These are phyloP conservation scores for Lutjanus campechanus DNA, from an alignment of 2,797 vertebrate species.

Conservation along the genomic window DNA sequence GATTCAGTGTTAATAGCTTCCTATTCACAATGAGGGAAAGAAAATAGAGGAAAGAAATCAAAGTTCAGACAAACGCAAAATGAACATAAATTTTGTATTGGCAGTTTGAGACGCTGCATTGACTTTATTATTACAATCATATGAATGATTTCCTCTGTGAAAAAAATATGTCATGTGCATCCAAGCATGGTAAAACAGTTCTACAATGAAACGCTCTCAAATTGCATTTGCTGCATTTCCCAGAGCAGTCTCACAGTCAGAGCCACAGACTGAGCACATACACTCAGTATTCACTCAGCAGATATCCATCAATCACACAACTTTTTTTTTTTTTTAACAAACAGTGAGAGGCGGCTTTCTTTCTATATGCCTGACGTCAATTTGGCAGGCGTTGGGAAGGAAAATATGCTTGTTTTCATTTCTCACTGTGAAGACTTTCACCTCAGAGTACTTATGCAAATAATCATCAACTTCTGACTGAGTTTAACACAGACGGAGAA, in stretches of 20 bases:
- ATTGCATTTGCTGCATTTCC: constrained; percentile 34
- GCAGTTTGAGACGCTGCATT: constrained; percentile 11
- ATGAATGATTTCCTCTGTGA: constrained; percentile 38
- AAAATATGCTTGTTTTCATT: constrained; percentile 28
- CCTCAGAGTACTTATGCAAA: neutral
- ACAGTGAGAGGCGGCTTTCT: constrained; percentile 2
- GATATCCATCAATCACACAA: constrained; percentile 39
- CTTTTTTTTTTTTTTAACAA: constrained; percentile 16
- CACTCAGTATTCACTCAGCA: constrained; percentile 30
- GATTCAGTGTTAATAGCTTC: constrained; percentile 1
- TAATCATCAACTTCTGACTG: neutral
- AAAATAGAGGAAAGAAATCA: constrained; percentile 2
- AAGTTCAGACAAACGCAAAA: constrained; percentile 24
- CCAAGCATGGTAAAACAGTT: constrained; percentile 26
- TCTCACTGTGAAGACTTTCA: constrained; percentile 27
- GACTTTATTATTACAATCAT: constrained; percentile 36
- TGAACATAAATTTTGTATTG: constrained; percentile 14
- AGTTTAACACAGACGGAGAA: constrained; percentile 7
- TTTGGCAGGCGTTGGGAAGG: constrained; percentile 17
- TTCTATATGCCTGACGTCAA: constrained; percentile 12
- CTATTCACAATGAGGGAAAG: constrained; percentile 1
- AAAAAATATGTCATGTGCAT: constrained; percentile 24
- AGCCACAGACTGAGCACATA: constrained; percentile 27
- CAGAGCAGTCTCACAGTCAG: constrained; percentile 13
- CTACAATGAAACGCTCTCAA: constrained; percentile 29